phyloP scores from a whole-genome alignment of 2,797 vertebrate genomes.

The Masticophis lateralis region DNA sequence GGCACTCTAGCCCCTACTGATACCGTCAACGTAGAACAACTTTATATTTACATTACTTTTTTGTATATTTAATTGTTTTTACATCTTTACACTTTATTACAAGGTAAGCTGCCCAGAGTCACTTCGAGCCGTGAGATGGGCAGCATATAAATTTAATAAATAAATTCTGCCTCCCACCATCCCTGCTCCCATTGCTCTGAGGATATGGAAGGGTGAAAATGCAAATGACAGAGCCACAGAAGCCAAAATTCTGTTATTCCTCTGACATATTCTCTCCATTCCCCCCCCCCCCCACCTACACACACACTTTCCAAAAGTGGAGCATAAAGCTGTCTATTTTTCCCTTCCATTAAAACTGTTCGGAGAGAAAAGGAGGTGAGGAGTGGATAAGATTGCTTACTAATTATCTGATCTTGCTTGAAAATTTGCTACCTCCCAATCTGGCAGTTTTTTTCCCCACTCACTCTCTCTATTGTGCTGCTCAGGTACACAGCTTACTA shows the following conservation, averaged over 20 bases:
- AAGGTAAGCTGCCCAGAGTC: no score
- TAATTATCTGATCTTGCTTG: neutral
- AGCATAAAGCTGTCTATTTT: neutral
- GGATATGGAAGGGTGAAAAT: neutral
- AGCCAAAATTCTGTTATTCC: neutral
- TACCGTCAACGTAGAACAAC: neutral
- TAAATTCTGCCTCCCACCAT: neutral
- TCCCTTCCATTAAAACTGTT: neutral
- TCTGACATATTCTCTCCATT: neutral
- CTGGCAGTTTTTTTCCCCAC: neutral
- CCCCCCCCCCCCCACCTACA: no score
- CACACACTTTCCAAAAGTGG: neutral
- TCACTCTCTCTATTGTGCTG: neutral
- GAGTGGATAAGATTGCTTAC: neutral
- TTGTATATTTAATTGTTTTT: neutral
- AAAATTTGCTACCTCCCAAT: neutral
- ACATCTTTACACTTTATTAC: no score
- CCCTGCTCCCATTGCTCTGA: neutral
- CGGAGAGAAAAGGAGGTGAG: neutral
- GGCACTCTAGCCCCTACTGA: neutral
- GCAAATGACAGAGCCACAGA: neutral
- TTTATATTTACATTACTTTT: neutral
- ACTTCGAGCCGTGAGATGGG: no score
- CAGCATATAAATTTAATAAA: no score
- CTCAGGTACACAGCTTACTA: no score